Evolutionary conservation across 2,113 vertebrate species (phyloP), one percentile per base, ranked within the genome.

Genomic region (Corydoras sp.): DNA sequence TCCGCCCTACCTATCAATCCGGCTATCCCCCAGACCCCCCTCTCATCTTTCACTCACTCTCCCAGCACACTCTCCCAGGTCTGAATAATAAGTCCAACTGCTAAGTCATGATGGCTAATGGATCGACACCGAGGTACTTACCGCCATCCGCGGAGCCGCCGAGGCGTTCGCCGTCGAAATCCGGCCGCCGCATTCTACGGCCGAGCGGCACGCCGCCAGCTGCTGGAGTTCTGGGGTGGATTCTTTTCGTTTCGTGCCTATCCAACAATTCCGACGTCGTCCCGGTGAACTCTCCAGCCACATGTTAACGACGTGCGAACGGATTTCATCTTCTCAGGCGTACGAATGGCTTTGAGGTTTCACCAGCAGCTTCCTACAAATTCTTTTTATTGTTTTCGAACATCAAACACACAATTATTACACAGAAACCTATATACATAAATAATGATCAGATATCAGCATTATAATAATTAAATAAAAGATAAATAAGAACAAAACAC

Each of bases 1-100:
- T 59, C 62, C 32, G 62, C 32, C 71, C 76, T 74, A 60, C 54
- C 74, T 76, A 77, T 77, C 80, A 68, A 67, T 73, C 74, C 70
- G 58, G 68, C 58, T 59, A 60, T 76, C 70, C 55, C 32, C 62
- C 67, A 73, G 62, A 71, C 66, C 65, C 68, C 68, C 56, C n/a
- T 68, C 74, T 81, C 67, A 70, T 68, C 70, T 71, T 55, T 74
- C 65, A 10, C 64, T 75, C 48, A 64, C 61, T 65, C 65, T 69
- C 48, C 29, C 58, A 62, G 61, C 49, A 58, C 58, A 31, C 65
- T 58, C 63, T 49, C 49, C 69, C 73, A 64, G 60, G 58, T 75
- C 77, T 59, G 68, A 71, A 60, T 71, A 58, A 68, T 75, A 72
- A 56, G 53, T 78, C 58, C 32, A 73, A 75, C 64, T 58, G 58